Conservation (phyloP, 2,888 invertebrate species). For the Protophormia terraenovae region DNA sequence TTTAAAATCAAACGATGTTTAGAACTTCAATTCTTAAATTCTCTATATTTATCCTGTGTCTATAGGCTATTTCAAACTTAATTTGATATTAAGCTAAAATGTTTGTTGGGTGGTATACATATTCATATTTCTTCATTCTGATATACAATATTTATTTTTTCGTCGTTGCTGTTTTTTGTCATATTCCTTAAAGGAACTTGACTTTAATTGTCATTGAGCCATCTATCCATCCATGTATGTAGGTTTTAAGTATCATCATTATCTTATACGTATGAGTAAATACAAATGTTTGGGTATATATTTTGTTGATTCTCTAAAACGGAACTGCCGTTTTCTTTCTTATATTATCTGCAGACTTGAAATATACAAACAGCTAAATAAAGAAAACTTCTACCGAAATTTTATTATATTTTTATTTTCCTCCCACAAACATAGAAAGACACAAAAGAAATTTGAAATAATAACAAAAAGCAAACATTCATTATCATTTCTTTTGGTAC, state of each 20-base stretch:
- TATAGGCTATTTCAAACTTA: too few relatives aligned
- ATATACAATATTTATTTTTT: not conserved
- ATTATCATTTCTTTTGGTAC: not conserved
- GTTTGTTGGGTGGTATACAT: not conserved
- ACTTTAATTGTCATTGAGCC: slow-evolving; percentile 19
- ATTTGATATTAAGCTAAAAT: too few relatives aligned
- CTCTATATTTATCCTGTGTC: too few relatives aligned
- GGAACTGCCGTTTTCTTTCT: not conserved
- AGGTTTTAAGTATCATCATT: slow-evolving; percentile 13
- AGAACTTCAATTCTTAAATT: too few relatives aligned
- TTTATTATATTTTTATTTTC: not conserved
- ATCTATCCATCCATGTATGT: not conserved
- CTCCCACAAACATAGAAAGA: not conserved
- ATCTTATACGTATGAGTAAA: not conserved
- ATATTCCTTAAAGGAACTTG: not conserved
- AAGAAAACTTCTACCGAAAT: not conserved
- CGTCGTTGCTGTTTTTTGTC: not conserved
- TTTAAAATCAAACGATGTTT: too few relatives aligned
- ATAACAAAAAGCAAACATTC: not conserved
- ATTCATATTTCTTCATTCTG: not conserved
- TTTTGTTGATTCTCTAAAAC: not conserved
- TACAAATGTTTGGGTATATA: not conserved
- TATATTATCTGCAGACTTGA: not conserved
- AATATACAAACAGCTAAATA: not conserved
- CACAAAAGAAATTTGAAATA: not conserved